phyloP scores from a whole-genome alignment of 2,113 vertebrate genomes.

The Tetrao urogallus region DNA sequence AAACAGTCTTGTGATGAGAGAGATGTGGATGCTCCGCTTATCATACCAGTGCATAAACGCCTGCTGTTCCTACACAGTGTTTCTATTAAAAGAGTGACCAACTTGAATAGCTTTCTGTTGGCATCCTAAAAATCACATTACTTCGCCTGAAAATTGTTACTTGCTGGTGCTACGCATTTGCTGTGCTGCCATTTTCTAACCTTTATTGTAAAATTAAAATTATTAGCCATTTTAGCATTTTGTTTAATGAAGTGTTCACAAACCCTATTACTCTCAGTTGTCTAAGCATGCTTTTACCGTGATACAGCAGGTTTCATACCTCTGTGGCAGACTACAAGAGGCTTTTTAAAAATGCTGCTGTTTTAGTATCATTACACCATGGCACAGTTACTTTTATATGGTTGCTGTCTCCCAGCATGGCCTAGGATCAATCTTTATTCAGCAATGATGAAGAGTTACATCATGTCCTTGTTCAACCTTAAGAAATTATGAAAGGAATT shows the following conservation, averaged over 20 bases:
- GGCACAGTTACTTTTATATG: slow-evolving; percentile 25
- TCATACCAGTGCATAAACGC: slow-evolving; percentile 58
- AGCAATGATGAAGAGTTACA: not conserved
- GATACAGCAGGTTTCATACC: not conserved
- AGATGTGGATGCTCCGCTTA: slow-evolving; percentile 48
- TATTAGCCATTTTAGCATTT: not conserved
- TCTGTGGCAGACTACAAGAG: not conserved
- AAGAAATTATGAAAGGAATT: not conserved
- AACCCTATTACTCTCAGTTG: not conserved
- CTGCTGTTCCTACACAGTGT: slow-evolving; percentile 38
- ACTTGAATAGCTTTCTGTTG: slow-evolving; percentile 47
- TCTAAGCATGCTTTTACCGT: accelerated
- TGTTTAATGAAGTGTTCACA: not conserved
- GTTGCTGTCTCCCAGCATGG: not conserved
- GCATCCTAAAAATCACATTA: slow-evolving; percentile 54
- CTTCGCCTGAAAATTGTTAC: slow-evolving; percentile 43
- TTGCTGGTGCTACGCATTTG: not conserved
- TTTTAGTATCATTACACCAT: slow-evolving; percentile 14
- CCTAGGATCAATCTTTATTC: slow-evolving; percentile 34
- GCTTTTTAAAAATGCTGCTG: not conserved
- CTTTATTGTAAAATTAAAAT: not conserved
- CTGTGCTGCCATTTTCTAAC: slow-evolving; percentile 11
- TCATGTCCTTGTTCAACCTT: slow-evolving; percentile 18
- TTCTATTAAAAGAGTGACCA: slow-evolving; percentile 41
- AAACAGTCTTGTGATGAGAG: slow-evolving; percentile 18